Base-by-base conservation (phyloP, 2,797 vertebrate species). In the Scyliorhinus canicula region DNA sequence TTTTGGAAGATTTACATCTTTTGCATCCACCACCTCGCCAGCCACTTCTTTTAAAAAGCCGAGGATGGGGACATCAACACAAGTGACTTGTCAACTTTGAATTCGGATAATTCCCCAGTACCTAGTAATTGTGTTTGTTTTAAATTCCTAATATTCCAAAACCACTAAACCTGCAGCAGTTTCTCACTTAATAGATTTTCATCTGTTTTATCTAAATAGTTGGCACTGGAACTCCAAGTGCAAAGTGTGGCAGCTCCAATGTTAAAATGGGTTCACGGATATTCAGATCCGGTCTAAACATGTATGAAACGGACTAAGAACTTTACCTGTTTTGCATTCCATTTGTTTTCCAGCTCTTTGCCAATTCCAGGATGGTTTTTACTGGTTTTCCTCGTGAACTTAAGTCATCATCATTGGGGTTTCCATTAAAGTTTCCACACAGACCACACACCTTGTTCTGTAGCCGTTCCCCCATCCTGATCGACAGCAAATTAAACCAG, bases 301-400 rank as follows among this genome's bases (percentile, higher is more conserved):
- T 86, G 8, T 55, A 28, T 6, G 24, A 52, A 28, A 88, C 85
- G 16, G 24, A 86, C 26, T 11, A n/a, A 1, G 31, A 1, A 12
- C 0, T n/a, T 97, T 96, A 98, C 99, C 99, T 99, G 97, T 98
- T 99, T 97, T 99, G 99, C 98, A 99, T 99, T 96, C 99, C 99
- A 0, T 99, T 99, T 96, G 99, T 99, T 96, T 99, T 99, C 99
- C 99, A 99, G 97, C 99, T 99, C 97, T 99, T 99, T 0, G 99
- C 99, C 96, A 99, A 97, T 96, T 99, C 98, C 96, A 99, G 97
- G 0, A 99, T 98, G 95, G 98, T 99, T 96, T 98, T 96, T 0
- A 98, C 98, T 0, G 98, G 98, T 95, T 99, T 99, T 5, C 99
- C 99, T 95, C 98, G 96, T 95, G 99, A 98, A 35, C 98, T 99